phyloP scores from a whole-genome alignment of 2,113 vertebrate species.

The Eurystomus gularis region DNA sequence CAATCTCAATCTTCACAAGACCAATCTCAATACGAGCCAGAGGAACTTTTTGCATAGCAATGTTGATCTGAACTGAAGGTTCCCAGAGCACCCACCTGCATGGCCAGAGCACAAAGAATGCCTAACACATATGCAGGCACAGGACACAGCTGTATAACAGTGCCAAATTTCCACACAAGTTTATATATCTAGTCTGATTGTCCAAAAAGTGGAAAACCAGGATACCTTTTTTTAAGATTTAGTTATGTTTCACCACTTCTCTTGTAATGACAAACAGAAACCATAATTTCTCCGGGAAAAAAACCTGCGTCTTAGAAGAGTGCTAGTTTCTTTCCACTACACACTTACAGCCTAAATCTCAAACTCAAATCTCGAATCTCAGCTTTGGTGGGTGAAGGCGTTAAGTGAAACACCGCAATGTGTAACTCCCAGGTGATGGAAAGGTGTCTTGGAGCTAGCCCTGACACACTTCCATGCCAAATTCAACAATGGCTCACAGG shows the following conservation, averaged over 20 bases:
- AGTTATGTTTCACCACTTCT: not conserved
- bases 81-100: not conserved
- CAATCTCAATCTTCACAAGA: too few relatives aligned
- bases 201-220: not conserved
- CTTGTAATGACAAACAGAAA: not conserved
- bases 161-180: not conserved
- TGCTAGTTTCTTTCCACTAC: not conserved
- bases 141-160: not conserved
- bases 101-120: rapidly evolving
- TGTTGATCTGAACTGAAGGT: not conserved
- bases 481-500: not conserved
- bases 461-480: rapidly evolving
- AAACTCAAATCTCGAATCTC: not conserved
- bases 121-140: not conserved
- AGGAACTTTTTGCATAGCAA: not conserved
- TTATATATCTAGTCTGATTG: not conserved
- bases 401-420: not conserved
- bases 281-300: not conserved
- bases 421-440: not conserved
- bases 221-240: not conserved
- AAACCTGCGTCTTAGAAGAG: not conserved
- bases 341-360: not conserved
- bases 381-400: not conserved
- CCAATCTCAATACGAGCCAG: not conserved
- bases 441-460: not conserved